These are phyloP conservation scores for Stichopus horrens DNA, from an alignment of 53 echinoderm and acorn worm species.

Conservation along the genomic window DNA sequence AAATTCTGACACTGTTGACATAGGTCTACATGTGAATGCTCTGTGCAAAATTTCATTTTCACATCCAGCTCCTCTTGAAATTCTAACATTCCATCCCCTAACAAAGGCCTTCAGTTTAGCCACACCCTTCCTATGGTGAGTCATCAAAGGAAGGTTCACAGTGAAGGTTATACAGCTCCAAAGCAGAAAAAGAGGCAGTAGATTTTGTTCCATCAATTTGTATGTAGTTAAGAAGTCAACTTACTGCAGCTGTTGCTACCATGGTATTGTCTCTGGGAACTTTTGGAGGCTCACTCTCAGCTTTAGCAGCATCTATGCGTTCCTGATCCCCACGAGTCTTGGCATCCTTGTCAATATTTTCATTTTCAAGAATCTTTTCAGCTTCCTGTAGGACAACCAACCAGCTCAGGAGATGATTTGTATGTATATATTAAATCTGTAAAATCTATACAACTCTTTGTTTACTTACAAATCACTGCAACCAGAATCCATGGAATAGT, in stretches of 20 bases:
- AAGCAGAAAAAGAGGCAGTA: too few relatives aligned
- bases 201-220: too few relatives aligned
- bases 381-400: conserved; percentile 59
- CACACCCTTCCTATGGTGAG: too few relatives aligned
- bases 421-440: not conserved
- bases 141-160: too few relatives aligned
- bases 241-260: conserved; percentile 88
- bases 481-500: not conserved
- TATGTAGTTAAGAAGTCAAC: not conserved
- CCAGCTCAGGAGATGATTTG: not conserved
- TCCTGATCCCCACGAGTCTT: conserved; percentile 90
- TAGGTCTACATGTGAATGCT: too few relatives aligned
- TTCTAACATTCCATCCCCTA: too few relatives aligned
- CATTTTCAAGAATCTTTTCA: conserved; percentile 79
- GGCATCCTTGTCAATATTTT: conserved; percentile 72
- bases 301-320: conserved; percentile 62
- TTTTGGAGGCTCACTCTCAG: conserved; percentile 69
- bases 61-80: too few relatives aligned
- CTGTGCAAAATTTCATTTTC: too few relatives aligned
- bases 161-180: too few relatives aligned
- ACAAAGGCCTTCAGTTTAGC: too few relatives aligned
- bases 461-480: not conserved
- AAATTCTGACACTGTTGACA: too few relatives aligned
- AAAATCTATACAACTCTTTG: not conserved
- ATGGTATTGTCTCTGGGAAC: conserved; percentile 89